Conservation (phyloP, 1,140 invertebrate species). For the Tetramorium simillimum region DNA sequence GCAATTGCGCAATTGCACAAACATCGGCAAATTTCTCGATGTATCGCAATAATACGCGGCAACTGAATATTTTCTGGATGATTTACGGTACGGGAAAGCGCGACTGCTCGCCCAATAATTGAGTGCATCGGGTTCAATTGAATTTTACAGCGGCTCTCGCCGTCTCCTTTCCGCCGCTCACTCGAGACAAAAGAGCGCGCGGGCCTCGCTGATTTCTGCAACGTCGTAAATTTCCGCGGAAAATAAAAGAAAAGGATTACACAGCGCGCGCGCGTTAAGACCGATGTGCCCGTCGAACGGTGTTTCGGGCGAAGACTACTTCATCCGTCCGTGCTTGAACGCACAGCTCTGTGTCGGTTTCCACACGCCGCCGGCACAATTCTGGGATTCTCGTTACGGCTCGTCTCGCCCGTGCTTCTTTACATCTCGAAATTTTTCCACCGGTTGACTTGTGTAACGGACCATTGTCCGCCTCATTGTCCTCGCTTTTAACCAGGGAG, state of each 20-base stretch:
- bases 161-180: background rate
- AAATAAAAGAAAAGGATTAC: background rate
- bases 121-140: conserved; percentile 14
- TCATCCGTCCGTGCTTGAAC: background rate
- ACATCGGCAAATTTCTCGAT: conserved; percentile 26
- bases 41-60: background rate
- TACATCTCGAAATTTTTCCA: conserved; percentile 66
- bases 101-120: background rate
- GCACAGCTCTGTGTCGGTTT: conserved; percentile 24
- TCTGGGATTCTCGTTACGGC: conserved; percentile 67
- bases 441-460: conserved; percentile 63
- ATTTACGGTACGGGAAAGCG: conserved; percentile 36
- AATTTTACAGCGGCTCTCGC: background rate
- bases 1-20: conserved; percentile 11
- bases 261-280: background rate
- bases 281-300: background rate
- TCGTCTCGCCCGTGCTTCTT: conserved; percentile 43
- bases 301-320: background rate
- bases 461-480: conserved; percentile 64
- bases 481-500: conserved; percentile 31
- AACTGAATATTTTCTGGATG: conserved; percentile 13
- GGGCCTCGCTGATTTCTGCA: background rate
- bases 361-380: conserved; percentile 62
- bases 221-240: background rate
- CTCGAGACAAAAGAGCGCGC: background rate